Base-by-base conservation (phyloP, 2,888 invertebrate genomes). In the Drosophila borealis region DNA sequence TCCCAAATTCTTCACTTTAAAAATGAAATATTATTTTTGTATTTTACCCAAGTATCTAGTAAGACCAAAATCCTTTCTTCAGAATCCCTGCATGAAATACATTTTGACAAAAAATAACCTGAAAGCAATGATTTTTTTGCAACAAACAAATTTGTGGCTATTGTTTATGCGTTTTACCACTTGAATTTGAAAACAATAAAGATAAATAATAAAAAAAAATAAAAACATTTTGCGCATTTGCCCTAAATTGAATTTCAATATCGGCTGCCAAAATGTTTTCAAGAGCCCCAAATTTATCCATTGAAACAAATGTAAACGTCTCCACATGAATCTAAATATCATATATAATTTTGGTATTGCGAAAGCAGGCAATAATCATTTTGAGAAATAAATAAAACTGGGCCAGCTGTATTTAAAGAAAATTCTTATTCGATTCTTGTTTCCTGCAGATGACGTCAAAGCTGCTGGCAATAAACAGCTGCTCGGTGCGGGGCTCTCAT, bases 391-490 rank as follows among this genome's bases (percentile, higher is more conserved):
- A 41, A 53, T 53, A 41, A 59, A 68, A 56, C 44, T 67, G 36
- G 29, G 48, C 55, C 63, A 79, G 42, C 50, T 59, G 59, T 19
- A 34, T 13, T 9, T 29, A 17, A 42, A 37, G 17, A 11, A 37
- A 46, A 46, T 39, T 56, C 33, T 53, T 56, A 51, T 70, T 72
- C n/a, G 56, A 60, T 66, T 57, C 48, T 42, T 37, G 41, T 37
- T 66, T 61, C 46, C 73, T 73, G 37, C 48, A 88, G 87, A 89
- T 88, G 87, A 88, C 89, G 88, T 80, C 84, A 83, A 67, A 57
- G 77, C 75, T 70, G 54, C 66, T 63, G 71, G 65, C 56, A 60
- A 29, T 44, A 29, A 45, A 55, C 55, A 69, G 75, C 68, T 78
- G 78, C 64, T 49, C 54, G 29, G 11, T 62, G 8, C 41, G 61